Conservation (phyloP, 53 echinoderm and acorn worm genomes). For the Paracentrotus lividus region DNA sequence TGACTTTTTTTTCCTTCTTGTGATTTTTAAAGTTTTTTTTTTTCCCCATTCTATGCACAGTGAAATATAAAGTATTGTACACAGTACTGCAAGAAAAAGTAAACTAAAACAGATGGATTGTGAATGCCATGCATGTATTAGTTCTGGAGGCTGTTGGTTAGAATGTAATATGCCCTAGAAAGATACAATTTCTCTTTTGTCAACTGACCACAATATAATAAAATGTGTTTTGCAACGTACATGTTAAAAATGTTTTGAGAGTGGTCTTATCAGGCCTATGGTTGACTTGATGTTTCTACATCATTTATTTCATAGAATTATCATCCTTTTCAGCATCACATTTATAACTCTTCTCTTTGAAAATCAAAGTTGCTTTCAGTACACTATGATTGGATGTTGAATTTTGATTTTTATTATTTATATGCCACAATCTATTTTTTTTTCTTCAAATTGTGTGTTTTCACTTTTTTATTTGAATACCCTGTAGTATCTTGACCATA, state of each 20-base stretch:
- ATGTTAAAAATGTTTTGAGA: neutral
- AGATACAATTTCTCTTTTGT: neutral
- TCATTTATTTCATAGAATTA: neutral
- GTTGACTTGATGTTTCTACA: neutral
- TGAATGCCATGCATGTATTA: slow-evolving; percentile 57
- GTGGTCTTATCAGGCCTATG: neutral
- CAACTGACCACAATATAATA: neutral
- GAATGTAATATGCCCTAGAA: neutral
- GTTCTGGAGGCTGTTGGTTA: neutral
- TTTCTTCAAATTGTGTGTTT: neutral
- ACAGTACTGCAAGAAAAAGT: slow-evolving; percentile 68
- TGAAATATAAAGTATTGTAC: slow-evolving; percentile 63
- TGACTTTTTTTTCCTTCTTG: slow-evolving; percentile 17
- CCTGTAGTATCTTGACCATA: slow-evolving; percentile 16
- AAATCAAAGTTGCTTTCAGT: slow-evolving; percentile 17
- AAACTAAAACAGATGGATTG: slow-evolving; percentile 44
- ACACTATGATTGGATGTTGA: slow-evolving; percentile 9
- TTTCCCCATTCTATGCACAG: slow-evolving; percentile 63
- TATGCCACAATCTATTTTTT: slow-evolving; percentile 3
- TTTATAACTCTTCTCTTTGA: neutral
- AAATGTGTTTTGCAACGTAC: neutral
- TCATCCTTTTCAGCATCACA: neutral
- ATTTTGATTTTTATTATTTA: slow-evolving; percentile 18
- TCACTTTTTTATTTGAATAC: slow-evolving; percentile 3
- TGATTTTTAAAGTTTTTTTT: slow-evolving; percentile 30